Percentiles rank a stretch among this genome's conserved stretches.
Conservation (phyloP, 2,888 invertebrate species). For the Villa cingulata region DNA sequence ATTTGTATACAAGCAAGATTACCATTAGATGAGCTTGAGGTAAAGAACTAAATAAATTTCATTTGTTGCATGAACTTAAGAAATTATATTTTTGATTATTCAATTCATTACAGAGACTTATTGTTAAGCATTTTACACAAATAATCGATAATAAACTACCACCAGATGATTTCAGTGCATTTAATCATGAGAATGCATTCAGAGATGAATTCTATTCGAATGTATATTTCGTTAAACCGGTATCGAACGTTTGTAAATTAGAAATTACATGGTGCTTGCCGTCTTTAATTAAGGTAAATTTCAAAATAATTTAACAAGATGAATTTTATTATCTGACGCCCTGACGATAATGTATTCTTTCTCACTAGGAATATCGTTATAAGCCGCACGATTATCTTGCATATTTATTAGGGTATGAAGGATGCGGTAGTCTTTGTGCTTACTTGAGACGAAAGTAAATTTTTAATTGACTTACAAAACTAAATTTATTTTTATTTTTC, state of each 20-base stretch:
- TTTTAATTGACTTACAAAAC: background rate
- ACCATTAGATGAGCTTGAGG: constrained; percentile 32
- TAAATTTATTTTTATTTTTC: background rate
- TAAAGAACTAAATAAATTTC: constrained; percentile 2
- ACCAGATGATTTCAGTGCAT: constrained; percentile 46
- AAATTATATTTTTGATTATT: background rate
- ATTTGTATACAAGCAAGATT: constrained; percentile 58
- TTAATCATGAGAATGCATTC: constrained; percentile 27
- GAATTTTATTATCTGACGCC: too few species aligned
- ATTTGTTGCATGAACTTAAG: background rate
- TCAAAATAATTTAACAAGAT: background rate
- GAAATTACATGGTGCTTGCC: constrained; percentile 34
- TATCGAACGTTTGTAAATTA: constrained; percentile 57
- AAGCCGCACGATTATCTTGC: constrained; percentile 54
- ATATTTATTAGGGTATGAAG: constrained; percentile 74
- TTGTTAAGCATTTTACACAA: constrained; percentile 47
- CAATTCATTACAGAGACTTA: constrained; percentile 15
- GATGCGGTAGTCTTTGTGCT: constrained; percentile 67
- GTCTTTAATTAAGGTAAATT: constrained; percentile 21
- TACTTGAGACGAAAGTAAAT: constrained; percentile 57
- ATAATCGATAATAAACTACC: constrained; percentile 54
- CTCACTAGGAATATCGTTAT: constrained; percentile 25
- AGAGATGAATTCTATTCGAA: constrained; percentile 26
- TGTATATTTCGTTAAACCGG: constrained; percentile 57
- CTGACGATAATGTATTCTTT: too few species aligned